These are phyloP conservation scores for Esox niger DNA, from an alignment of 2,113 vertebrate species.

Conservation along the genomic window DNA sequence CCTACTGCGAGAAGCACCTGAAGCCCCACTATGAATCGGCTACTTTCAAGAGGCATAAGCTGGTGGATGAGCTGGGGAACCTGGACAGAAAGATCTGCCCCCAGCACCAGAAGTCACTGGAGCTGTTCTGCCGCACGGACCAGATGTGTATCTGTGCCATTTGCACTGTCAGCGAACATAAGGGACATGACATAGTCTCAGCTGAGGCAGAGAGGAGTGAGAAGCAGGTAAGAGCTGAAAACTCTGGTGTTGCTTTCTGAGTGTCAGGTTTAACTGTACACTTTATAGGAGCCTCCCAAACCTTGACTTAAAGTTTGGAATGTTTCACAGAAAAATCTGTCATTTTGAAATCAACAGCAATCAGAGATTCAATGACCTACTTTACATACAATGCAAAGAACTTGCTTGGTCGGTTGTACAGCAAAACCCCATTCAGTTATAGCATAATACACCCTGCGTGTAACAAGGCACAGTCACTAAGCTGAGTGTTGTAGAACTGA, in stretches of 20 bases:
- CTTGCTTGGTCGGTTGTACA: neutral
- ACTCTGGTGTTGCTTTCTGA: neutral
- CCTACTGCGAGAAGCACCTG: slow-evolving; percentile 81
- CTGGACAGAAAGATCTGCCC: slow-evolving; percentile 75
- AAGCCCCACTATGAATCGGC: slow-evolving; percentile 77
- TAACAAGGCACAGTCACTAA: slow-evolving; percentile 1
- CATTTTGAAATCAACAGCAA: too few relatives aligned
- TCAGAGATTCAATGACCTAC: too few relatives aligned
- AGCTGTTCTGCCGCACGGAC: slow-evolving; percentile 77
- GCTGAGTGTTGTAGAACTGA: slow-evolving; percentile 17
- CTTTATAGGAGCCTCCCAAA: too few relatives aligned
- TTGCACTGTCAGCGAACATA: slow-evolving; percentile 80
- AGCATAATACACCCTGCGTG: slow-evolving; percentile 4
- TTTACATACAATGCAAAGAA: neutral
- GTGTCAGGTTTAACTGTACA: neutral
- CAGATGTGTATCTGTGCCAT: slow-evolving; percentile 70
- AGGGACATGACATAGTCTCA: slow-evolving; percentile 75
- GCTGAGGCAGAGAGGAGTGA: slow-evolving; percentile 76
- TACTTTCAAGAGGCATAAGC: slow-evolving; percentile 74
- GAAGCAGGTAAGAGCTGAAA: slow-evolving; percentile 71
- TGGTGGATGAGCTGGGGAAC: slow-evolving; percentile 70
- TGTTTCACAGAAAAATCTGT: too few relatives aligned
- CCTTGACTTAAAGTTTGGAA: too few relatives aligned
- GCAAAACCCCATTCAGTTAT: too few relatives aligned
- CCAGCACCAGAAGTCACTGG: slow-evolving; percentile 77